phyloP scores from a whole-genome alignment of 2,888 invertebrate species.

The Antheraea assamensis region DNA sequence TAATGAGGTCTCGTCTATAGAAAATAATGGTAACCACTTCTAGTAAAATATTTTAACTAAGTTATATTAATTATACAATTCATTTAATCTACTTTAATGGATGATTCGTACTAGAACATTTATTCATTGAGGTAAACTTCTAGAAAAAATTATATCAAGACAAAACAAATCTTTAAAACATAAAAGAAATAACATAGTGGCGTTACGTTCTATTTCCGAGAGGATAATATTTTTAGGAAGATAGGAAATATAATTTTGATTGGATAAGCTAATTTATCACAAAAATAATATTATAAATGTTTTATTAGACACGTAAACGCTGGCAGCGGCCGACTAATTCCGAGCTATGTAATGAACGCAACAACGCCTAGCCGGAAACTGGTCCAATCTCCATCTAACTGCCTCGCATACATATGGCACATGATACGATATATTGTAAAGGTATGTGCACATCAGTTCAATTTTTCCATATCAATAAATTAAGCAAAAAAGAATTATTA shows the following conservation, averaged over 20 bases:
- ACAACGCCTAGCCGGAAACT: conserved; percentile 43
- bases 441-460: neutral
- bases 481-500: neutral
- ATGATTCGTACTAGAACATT: neutral
- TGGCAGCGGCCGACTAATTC: conserved; percentile 40
- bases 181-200: neutral
- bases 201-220: neutral
- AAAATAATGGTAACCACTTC: neutral
- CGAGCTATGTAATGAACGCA: conserved; percentile 35
- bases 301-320: conserved; percentile 14
- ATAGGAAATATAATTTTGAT: neutral
- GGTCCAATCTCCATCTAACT: conserved; percentile 40
- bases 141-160: neutral
- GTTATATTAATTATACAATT: neutral
- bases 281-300: conserved; percentile 28
- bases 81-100: neutral
- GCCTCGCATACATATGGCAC: conserved; percentile 11
- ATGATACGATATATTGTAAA: conserved; percentile 13
- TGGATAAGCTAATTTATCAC: neutral
- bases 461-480: neutral
- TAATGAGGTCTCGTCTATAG: neutral
- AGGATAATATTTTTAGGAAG: neutral
- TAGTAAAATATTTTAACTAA: neutral
- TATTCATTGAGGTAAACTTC: neutral
- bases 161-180: neutral